phyloP scores from a whole-genome alignment of 2,797 vertebrate genomes.

The Helarctos malayanus region DNA sequence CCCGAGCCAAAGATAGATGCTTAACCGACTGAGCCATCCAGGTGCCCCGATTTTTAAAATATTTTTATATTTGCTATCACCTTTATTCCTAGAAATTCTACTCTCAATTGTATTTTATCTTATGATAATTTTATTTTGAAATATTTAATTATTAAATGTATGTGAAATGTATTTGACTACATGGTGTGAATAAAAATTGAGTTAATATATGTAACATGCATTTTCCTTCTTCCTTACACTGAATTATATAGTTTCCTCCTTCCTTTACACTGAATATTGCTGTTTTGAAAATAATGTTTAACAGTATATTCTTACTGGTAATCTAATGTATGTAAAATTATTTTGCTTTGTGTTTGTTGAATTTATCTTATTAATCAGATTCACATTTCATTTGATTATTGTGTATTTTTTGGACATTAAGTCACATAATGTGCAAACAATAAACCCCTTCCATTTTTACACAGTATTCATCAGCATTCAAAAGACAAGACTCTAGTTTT shows the following conservation, averaged over 20 bases:
- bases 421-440: not conserved
- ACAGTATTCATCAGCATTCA: not conserved
- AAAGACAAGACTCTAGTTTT: not conserved
- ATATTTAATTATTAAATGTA: not conserved
- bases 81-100: not conserved
- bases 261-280: not conserved
- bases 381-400: not conserved
- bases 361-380: not conserved
- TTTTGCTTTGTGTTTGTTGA: not conserved
- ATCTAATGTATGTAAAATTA: not conserved
- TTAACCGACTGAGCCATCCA: not conserved
- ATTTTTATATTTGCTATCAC: not conserved
- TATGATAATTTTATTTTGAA: not conserved
- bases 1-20: not conserved
- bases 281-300: conserved; percentile 44
- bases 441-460: not conserved
- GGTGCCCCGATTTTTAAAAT: not conserved
- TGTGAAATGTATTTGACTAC: not conserved
- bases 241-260: not conserved
- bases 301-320: not conserved
- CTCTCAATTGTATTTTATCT: not conserved
- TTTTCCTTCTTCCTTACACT: not conserved
- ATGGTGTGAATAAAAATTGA: not conserved
- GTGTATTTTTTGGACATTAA: not conserved
- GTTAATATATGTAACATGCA: not conserved